phyloP scores from a whole-genome alignment of 2,888 invertebrate species.

The Tetrapedia diversipes region DNA sequence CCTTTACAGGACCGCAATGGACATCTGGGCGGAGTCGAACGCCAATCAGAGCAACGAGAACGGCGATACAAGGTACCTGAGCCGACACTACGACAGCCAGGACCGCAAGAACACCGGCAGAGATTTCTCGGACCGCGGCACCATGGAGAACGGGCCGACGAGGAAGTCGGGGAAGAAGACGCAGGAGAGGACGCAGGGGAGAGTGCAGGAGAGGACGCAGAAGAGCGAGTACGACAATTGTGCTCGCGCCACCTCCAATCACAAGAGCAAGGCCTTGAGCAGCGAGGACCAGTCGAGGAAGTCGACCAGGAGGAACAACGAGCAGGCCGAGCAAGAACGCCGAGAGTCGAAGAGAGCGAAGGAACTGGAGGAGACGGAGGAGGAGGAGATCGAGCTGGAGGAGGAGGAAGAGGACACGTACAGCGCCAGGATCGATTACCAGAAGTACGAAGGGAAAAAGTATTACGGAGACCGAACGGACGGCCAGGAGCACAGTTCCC shows the following conservation, averaged over 20 bases:
- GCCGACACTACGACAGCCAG: slow-evolving; percentile 60
- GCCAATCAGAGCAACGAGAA: slow-evolving; percentile 67
- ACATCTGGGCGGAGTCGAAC: slow-evolving; percentile 81
- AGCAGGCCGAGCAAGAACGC: slow-evolving; percentile 47
- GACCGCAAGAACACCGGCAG: slow-evolving; percentile 61
- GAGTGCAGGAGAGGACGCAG: slow-evolving; percentile 58
- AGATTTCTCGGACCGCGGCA: slow-evolving; percentile 64
- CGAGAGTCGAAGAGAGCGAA: slow-evolving; percentile 52
- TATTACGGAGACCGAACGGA: slow-evolving; percentile 73
- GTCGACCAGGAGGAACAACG: slow-evolving; percentile 46
- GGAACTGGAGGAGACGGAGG: slow-evolving; percentile 75
- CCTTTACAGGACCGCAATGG: slow-evolving; percentile 81
- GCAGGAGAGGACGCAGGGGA: slow-evolving; percentile 66
- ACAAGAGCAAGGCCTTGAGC: slow-evolving; percentile 61
- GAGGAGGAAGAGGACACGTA: slow-evolving; percentile 76
- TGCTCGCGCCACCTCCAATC: slow-evolving; percentile 56
- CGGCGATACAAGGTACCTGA: slow-evolving; percentile 52
- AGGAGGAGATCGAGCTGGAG: slow-evolving; percentile 76
- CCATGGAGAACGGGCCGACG: slow-evolving; percentile 57
- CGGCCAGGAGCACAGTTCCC: slow-evolving; percentile 51
- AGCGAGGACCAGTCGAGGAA: slow-evolving; percentile 59
- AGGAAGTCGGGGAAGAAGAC: slow-evolving; percentile 55
- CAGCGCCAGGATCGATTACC: slow-evolving; percentile 67
- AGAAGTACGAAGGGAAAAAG: slow-evolving; percentile 73
- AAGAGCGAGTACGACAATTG: slow-evolving; percentile 73